Base-by-base conservation (phyloP, 2,113 vertebrate genomes). In the Pluvialis apricaria region DNA sequence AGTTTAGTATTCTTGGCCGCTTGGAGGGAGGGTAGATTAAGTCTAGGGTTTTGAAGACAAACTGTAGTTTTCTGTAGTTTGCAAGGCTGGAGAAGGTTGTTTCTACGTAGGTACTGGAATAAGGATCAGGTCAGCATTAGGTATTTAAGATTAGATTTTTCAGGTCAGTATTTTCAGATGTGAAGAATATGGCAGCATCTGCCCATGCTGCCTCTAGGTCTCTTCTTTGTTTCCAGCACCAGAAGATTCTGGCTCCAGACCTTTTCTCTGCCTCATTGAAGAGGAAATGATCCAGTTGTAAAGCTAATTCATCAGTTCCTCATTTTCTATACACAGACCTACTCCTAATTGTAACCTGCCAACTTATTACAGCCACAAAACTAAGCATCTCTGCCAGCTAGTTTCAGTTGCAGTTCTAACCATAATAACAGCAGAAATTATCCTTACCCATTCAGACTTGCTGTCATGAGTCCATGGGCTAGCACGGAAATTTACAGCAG, bases 331-430 rank as follows among this genome's bases (percentile, higher is more conserved):
- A 84, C 8, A 21, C 70, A 89, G 49, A 87, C 16, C 40, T 89
- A 31, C 51, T 64, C 47, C 44, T 84, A 64, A 68, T 69, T 76
- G 88, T 52, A 76, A 84, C 69, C 55, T 86, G 34, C 22, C n/a
- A 78, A 32, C 0, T 70, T 86, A 83, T 18, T 47, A 75, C 42
- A 89, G 61, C 32, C 80, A 91, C 55, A 78, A 78, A 82, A 62
- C 32, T n/a, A 83, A 92, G 36, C 16, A 71, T 57, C 81, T 73
- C 69, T 82, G 69, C 42, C 81, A 95, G 60, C 22, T 91, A 83
- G 28, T 75, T 97, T 83, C 76, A 78, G 36, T 38, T 90, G 64
- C 64, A 70, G 68, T 96, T 87, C 57, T 79, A 82, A 87, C n/a
- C 52, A 82, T 61, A 79, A 61, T 15, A 94, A 55, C 7, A 72